A percentile compares a stretch with the other conserved stretches of the same genome.
Evolutionary conservation across 2,113 vertebrate species (phyloP).

Genomic region (Sinocyclocheilus anophthalmus): DNA sequence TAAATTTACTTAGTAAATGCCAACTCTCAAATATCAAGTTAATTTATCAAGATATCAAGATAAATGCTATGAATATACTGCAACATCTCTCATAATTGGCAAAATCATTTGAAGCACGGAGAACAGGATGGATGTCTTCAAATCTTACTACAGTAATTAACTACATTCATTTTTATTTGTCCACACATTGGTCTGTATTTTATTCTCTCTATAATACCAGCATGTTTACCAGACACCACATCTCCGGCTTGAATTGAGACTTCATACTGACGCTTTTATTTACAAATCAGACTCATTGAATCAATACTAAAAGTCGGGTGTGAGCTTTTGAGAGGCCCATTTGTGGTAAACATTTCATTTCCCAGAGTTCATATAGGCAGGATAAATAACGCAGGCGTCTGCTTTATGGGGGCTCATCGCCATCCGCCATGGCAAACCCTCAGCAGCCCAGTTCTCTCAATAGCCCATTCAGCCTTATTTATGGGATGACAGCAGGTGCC

Average conservation of each 20-base stretch:
- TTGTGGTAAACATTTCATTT: conserved; percentile 77
- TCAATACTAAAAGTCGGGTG: conserved; percentile 72
- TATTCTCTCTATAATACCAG: conserved; percentile 2
- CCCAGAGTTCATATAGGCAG: conserved; percentile 62
- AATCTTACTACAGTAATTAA: conserved; percentile 20
- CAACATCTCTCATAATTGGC: background rate
- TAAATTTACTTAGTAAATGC: background rate
- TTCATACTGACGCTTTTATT: conserved; percentile 58
- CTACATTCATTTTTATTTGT: conserved; percentile 44
- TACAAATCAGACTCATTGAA: conserved; percentile 74
- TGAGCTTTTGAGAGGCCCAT: conserved; percentile 68
- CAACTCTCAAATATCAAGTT: background rate
- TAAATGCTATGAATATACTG: background rate
- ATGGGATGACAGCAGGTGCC: conserved; percentile 66
- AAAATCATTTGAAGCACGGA: conserved; percentile 4
- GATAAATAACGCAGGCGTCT: conserved; percentile 59
- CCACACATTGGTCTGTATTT: conserved; percentile 33
- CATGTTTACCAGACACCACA: conserved; percentile 41
- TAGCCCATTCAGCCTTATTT: conserved; percentile 66
- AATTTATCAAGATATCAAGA: background rate
- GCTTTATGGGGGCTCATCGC: conserved; percentile 58
- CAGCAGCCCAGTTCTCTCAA: conserved; percentile 56
- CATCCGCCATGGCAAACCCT: conserved; percentile 57
- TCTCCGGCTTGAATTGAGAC: conserved; percentile 29
- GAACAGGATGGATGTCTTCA: conserved; percentile 19